Percentiles rank a stretch among this genome's conserved stretches.
These are phyloP conservation scores for Hydropsyche betteni DNA, from an alignment of 2,888 invertebrate species.

Conservation along the genomic window DNA sequence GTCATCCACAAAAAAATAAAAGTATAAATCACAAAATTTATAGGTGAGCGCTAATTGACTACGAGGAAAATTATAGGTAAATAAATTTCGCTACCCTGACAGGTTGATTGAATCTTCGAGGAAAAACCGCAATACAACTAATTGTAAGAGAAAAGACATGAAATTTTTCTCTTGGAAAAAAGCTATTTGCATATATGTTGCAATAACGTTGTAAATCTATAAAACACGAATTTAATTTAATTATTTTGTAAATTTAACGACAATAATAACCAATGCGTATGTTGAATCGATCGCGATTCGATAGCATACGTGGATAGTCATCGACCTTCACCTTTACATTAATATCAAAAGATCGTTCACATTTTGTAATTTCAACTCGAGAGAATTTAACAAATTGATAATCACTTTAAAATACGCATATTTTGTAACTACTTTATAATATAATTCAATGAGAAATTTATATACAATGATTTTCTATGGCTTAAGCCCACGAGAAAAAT, in stretches of 20 bases:
- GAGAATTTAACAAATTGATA: conserved; percentile 4
- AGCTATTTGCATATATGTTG: background rate
- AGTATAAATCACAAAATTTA: conserved; percentile 19
- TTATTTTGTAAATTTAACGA: conserved; percentile 9
- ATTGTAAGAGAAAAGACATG: background rate
- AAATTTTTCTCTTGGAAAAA: too few relatives aligned
- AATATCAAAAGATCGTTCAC: conserved; percentile 25
- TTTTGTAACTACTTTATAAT: too few relatives aligned
- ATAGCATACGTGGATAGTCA: background rate
- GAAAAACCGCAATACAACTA: conserved; percentile 7
- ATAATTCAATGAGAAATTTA: background rate
- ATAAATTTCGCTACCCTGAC: conserved; percentile 26
- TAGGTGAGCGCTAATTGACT: conserved; percentile 19
- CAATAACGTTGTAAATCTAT: too few relatives aligned
- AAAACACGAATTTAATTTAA: background rate
- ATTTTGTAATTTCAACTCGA: background rate
- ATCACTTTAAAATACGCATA: background rate
- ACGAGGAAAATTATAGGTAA: conserved; percentile 28
- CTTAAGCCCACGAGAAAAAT: conserved; percentile 19
- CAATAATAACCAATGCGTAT: background rate
- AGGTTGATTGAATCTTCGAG: conserved; percentile 24
- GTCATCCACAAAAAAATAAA: background rate
- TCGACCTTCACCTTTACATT: conserved; percentile 37
- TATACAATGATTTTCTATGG: conserved; percentile 12
- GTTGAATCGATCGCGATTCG: too few relatives aligned